Conservation (phyloP, 2,797 vertebrate genomes). For the Carduelis carduelis region DNA sequence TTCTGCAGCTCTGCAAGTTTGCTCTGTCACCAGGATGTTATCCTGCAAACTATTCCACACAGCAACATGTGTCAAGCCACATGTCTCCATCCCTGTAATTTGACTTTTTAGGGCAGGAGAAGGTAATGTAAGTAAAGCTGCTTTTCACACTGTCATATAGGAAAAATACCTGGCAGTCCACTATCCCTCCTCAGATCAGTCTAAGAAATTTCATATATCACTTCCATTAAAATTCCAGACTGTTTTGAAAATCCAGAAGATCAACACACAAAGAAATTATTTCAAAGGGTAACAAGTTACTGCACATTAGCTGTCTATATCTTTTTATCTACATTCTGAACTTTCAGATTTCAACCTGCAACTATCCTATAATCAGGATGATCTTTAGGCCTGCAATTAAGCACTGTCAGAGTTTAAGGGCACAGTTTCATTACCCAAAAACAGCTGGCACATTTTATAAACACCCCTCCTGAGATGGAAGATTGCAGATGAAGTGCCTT, state of each 20-base stretch:
- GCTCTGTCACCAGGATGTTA: neutral
- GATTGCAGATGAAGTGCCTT: neutral
- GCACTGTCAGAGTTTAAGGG: neutral
- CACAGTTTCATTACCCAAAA: neutral
- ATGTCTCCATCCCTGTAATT: neutral
- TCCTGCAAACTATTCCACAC: neutral
- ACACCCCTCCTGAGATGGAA: neutral
- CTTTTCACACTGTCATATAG: neutral
- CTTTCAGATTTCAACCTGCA: neutral
- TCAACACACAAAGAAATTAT: neutral
- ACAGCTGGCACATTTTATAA: neutral
- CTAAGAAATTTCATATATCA: neutral
- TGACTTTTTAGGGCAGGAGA: neutral
- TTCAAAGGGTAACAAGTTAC: neutral
- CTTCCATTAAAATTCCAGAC: neutral
- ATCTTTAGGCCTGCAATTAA: neutral
- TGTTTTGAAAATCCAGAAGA: neutral
- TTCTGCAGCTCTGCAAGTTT: neutral
- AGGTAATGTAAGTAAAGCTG: neutral
- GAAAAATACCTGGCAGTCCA: neutral
- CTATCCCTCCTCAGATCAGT: neutral
- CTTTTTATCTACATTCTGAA: neutral
- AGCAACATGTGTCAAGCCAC: neutral
- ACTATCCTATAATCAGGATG: fast-evolving
- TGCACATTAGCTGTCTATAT: neutral